phyloP scores from a whole-genome alignment of 2,888 invertebrate species.

The Drosophila austrosaltans region DNA sequence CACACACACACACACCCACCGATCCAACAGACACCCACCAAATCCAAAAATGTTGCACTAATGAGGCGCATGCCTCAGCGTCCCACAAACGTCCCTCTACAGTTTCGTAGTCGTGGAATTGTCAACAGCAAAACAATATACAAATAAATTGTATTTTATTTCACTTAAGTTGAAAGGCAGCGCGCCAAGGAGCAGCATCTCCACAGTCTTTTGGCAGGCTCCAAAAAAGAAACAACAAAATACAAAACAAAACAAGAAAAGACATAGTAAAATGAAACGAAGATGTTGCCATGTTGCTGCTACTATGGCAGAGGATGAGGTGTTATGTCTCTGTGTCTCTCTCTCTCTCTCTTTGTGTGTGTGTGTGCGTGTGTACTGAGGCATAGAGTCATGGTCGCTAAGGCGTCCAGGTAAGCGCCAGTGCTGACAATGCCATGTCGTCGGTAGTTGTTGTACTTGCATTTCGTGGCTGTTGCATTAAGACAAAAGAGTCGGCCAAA shows the following conservation, averaged over 20 bases:
- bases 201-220: conserved; percentile 52
- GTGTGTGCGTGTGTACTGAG: not conserved
- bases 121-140: conserved; percentile 67
- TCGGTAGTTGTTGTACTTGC: conserved; percentile 34
- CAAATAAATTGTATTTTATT: conserved; percentile 68
- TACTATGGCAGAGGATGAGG: not conserved
- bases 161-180: conserved; percentile 63
- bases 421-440: conserved; percentile 48
- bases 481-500: conserved; percentile 47
- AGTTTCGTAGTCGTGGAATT: conserved; percentile 41
- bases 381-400: not conserved
- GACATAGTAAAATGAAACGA: not conserved
- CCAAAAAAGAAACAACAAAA: conserved; percentile 7
- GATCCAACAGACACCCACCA: not conserved
- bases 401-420: conserved; percentile 57
- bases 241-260: not conserved
- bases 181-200: conserved; percentile 29
- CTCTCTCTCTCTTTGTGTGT: not conserved
- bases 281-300: conserved; percentile 24
- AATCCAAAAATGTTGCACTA: conserved; percentile 47
- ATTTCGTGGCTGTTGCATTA: conserved; percentile 57
- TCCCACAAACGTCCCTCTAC: conserved; percentile 12
- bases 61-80: conserved; percentile 49
- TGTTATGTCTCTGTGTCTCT: no score
- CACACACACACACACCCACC: not conserved